Percentiles rank a stretch among this genome's conserved stretches.
phyloP scores from a whole-genome alignment of 2,113 vertebrate genomes.

The Dinomys branickii region DNA sequence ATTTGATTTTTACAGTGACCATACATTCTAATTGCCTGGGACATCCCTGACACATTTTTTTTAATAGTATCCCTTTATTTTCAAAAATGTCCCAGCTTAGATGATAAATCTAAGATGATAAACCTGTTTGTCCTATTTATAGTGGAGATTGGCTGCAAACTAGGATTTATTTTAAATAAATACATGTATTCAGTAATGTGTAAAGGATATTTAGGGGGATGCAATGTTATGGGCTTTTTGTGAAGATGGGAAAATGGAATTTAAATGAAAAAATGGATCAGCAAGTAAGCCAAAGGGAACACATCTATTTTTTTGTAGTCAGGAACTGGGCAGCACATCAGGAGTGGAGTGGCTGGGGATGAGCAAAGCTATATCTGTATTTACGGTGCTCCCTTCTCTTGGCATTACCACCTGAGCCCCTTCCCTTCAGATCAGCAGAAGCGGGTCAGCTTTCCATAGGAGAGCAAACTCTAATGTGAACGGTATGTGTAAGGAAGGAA shows the following conservation, averaged over 20 bases:
- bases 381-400: background rate
- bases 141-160: background rate
- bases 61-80: background rate
- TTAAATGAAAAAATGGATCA: slow-evolving; percentile 40
- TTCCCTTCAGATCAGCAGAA: background rate
- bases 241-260: slow-evolving; percentile 45
- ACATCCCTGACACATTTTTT: background rate
- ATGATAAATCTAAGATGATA: background rate
- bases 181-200: slow-evolving; percentile 12
- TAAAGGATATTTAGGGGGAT: background rate
- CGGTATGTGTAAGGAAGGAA: background rate
- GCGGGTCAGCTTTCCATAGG: background rate
- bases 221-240: slow-evolving; percentile 14
- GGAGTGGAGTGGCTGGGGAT: background rate
- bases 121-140: background rate
- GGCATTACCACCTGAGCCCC: background rate
- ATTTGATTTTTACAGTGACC: background rate
- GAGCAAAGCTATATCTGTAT: background rate
- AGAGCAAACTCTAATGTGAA: background rate
- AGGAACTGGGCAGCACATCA: background rate
- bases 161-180: slow-evolving; percentile 35
- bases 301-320: background rate
- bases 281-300: background rate
- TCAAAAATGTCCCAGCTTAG: background rate
- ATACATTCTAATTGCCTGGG: background rate